A percentile compares a stretch with the other conserved stretches of the same genome.
These are phyloP conservation scores for Callocephalon fimbriatum DNA, from an alignment of 2,113 vertebrate species.

Conservation along the genomic window DNA sequence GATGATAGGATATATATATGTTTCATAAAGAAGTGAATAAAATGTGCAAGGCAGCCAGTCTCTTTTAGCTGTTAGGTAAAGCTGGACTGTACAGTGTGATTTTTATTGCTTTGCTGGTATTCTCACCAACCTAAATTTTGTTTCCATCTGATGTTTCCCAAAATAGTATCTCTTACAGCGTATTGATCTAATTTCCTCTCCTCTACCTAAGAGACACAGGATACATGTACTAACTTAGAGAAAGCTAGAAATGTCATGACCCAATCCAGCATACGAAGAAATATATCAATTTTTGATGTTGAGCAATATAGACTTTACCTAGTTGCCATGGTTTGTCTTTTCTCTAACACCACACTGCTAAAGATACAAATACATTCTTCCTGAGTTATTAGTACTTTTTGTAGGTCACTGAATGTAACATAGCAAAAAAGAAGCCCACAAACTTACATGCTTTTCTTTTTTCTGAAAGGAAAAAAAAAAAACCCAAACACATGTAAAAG, in stretches of 20 bases:
- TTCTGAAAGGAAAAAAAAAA: not conserved
- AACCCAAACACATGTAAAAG: not conserved
- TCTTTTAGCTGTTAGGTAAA: conserved; percentile 21
- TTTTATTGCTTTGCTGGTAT: not conserved
- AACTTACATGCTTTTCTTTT: not conserved
- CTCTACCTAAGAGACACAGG: not conserved
- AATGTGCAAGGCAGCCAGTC: not conserved
- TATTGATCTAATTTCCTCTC: not conserved
- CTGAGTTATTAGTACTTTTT: not conserved
- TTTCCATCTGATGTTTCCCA: not conserved
- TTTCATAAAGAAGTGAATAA: conserved; percentile 31
- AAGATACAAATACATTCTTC: not conserved
- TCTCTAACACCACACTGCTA: not conserved
- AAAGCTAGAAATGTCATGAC: not conserved
- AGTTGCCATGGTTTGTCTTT: not conserved
- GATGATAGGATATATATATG: not conserved
- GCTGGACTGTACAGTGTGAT: not conserved
- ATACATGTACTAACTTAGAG: not conserved
- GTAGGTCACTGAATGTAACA: not conserved
- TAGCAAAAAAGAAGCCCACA: not conserved
- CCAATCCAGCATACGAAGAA: not conserved
- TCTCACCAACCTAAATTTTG: conserved; percentile 17
- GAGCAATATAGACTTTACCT: not conserved
- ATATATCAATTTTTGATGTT: not conserved
- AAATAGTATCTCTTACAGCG: conserved; percentile 12